These are phyloP conservation scores for Semnopithecus entellus DNA, from an alignment of 2,113 vertebrate species.

Conservation along the genomic window DNA sequence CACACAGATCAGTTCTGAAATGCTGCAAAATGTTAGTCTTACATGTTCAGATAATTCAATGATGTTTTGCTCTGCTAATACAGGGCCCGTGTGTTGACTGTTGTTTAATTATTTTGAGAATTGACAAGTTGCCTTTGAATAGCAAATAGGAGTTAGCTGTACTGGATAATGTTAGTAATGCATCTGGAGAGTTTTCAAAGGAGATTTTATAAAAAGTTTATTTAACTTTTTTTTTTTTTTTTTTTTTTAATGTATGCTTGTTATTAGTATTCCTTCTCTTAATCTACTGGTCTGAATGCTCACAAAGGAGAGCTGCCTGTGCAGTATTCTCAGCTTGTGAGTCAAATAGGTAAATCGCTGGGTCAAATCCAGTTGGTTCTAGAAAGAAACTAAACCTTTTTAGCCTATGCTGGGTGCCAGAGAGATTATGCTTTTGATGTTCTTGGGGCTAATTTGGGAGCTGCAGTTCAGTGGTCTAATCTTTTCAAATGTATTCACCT, in stretches of 20 bases:
- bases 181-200: not conserved
- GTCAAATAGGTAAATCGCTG: not conserved
- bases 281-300: not conserved
- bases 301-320: not conserved
- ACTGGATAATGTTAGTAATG: not conserved
- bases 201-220: not conserved
- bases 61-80: not conserved
- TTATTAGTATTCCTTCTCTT: not conserved
- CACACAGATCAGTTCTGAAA: not conserved
- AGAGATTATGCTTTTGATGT: not conserved
- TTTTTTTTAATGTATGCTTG: not conserved
- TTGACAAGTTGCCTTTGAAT: not conserved
- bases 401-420: not conserved
- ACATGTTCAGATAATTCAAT: not conserved
- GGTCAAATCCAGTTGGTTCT: not conserved
- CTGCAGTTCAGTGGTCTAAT: not conserved
- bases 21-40: not conserved
- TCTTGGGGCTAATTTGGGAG: not conserved
- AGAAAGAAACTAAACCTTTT: not conserved
- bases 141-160: not conserved
- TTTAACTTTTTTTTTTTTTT: not conserved
- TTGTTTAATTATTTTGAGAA: not conserved
- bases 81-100: not conserved
- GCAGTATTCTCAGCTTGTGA: not conserved
- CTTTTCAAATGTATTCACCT: not conserved